Evolutionary conservation across 1,140 invertebrate genomes (phyloP), one percentile per base, ranked within the genome.

Genomic region (Tetraneura akinire): DNA sequence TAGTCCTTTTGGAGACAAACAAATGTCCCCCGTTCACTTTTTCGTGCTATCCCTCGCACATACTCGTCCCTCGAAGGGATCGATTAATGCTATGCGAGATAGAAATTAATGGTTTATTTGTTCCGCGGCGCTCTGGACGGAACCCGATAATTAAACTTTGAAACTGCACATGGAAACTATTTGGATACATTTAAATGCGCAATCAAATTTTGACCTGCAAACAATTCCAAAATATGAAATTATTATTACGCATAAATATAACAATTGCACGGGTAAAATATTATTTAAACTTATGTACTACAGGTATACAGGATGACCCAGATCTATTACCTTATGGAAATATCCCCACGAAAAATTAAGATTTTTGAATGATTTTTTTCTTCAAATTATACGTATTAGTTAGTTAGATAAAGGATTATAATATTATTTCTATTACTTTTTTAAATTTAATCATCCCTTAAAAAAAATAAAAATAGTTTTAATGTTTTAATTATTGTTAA

Each of bases 41-140:
- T n/a, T 42, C 37, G 1, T 1, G 2, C 21, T 60, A 11, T 32
- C 23, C 5, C 14, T 62, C 2, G 13, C 13, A 6, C 57, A 6
- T 26, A 37, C 42, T 26, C 42, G 42, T 47, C 21, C 23, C 8
- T 47, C 23, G 66, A 45, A 68, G 8, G 66, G 66, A 68, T 68
- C 42, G 66, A 68, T 68, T 68, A 68, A 47, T 68, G 26, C 14
- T 13, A 68, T 45, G 26, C 42, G 45, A 68, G 37, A 37, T 26
- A 26, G 66, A 68, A 68, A 68, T 68, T 68, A 68, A 68, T 68
- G 66, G 66, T 68, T 68, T 68, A 47, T 68, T 68, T 68, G 66
- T 68, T 68, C 23, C 66, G 42, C 66, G 14, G 42, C 66, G 14
- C 26, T 13, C 23, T 13, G 42, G 42, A 26, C 42, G 66, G 66